Evolutionary conservation across 2,888 invertebrate genomes (phyloP).

Genomic region (Apocheima hispidaria): DNA sequence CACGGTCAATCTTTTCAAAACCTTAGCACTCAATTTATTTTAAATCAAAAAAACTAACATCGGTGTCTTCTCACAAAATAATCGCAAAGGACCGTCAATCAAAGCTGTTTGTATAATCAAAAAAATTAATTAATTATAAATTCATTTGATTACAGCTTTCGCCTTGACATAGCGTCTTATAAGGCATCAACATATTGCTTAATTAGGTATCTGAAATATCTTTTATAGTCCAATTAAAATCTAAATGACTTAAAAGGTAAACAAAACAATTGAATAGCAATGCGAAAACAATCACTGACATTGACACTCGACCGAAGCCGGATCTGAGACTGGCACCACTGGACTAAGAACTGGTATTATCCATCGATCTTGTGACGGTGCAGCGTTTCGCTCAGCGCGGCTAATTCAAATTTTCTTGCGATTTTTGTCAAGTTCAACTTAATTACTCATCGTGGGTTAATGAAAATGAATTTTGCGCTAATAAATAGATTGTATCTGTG

Average conservation of each 20-base stretch:
- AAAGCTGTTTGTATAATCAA: conserved; percentile 22
- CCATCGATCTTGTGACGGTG: conserved; percentile 28
- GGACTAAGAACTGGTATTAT: conserved; percentile 27
- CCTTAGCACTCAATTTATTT: neutral
- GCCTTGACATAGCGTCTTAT: conserved; percentile 40
- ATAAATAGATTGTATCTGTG: too few species aligned
- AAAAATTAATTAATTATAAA: conserved; percentile 32
- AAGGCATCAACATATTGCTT: conserved; percentile 33
- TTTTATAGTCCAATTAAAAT: conserved; percentile 38
- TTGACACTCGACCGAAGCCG: conserved; percentile 75
- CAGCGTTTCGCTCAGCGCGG: too few species aligned
- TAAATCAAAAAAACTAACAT: neutral
- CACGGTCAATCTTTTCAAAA: conserved; percentile 2
- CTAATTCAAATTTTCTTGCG: too few species aligned
- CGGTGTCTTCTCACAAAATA: conserved; percentile 10
- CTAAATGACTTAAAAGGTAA: conserved; percentile 30
- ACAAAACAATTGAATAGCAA: conserved; percentile 40
- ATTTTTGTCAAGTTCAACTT: too few species aligned
- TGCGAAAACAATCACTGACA: conserved; percentile 60
- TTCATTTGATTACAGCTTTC: conserved; percentile 34
- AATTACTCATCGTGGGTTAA: too few species aligned
- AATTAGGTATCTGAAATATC: conserved; percentile 25
- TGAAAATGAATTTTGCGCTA: too few species aligned
- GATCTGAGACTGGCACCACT: conserved; percentile 58
- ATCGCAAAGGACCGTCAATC: conserved; percentile 21